Evolutionary conservation across 2,888 invertebrate genomes (phyloP).

Genomic region (Brachypterus glaber): DNA sequence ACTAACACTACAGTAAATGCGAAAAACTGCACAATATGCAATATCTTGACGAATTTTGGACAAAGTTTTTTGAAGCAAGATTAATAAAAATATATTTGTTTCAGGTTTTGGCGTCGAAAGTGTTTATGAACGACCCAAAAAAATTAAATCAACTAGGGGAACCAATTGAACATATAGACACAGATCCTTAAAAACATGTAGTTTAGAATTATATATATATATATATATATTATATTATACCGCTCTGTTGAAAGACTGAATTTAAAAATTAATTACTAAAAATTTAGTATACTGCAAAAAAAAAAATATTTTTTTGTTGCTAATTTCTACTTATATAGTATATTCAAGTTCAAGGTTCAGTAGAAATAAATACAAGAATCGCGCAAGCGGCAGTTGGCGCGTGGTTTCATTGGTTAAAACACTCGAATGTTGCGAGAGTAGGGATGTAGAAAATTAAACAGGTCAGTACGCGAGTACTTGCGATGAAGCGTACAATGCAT

Average conservation of each 20-base stretch:
- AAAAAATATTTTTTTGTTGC: slow-evolving; percentile 25
- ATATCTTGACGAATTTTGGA: too few species aligned
- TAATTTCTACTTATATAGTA: slow-evolving; percentile 19
- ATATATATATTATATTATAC: slow-evolving; percentile 20
- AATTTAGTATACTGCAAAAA: slow-evolving; percentile 32
- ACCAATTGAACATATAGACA: slow-evolving; percentile 25
- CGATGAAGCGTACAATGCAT: too few species aligned
- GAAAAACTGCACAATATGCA: too few species aligned
- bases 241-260: slow-evolving; percentile 29
- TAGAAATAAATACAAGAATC: too few species aligned
- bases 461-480: too few species aligned
- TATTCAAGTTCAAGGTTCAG: too few species aligned
- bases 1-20: too few species aligned
- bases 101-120: slow-evolving; percentile 67
- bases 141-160: slow-evolving; percentile 50
- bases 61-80: slow-evolving; percentile 1
- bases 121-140: slow-evolving; percentile 72
- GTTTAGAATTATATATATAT: too few species aligned
- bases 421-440: too few species aligned
- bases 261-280: slow-evolving; percentile 26
- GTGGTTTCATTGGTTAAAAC: too few species aligned
- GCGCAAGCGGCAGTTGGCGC: too few species aligned
- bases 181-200: slow-evolving; percentile 28
- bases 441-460: too few species aligned
- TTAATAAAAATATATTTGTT: slow-evolving; percentile 27